Conservation (phyloP, 2,888 invertebrate genomes). For the Ophion obscuratus region DNA sequence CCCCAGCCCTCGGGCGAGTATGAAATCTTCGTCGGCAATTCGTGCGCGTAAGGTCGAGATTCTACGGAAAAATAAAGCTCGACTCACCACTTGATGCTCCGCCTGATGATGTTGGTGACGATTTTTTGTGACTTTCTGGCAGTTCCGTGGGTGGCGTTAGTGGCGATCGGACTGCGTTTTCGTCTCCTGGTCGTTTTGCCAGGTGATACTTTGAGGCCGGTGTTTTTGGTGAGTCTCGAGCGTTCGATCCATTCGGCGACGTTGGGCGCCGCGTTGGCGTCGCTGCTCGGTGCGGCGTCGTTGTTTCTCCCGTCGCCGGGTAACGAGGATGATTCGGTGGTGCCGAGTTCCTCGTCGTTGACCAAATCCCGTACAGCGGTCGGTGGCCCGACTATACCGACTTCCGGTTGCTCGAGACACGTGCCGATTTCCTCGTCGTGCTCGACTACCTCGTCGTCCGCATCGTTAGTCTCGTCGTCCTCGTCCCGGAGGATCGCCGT, state of each 20-base stretch:
- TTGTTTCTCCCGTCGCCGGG: constrained; percentile 71
- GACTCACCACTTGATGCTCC: constrained; percentile 82
- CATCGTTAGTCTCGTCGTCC: constrained; percentile 60
- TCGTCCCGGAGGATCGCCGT: constrained; percentile 43
- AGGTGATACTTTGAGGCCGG: constrained; percentile 30
- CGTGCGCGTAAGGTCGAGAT: neutral
- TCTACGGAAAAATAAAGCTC: neutral
- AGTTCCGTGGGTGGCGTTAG: constrained; percentile 62
- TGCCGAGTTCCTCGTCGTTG: constrained; percentile 77
- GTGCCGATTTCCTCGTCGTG: constrained; percentile 51
- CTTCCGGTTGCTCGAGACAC: constrained; percentile 69
- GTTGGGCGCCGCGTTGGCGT: constrained; percentile 38
- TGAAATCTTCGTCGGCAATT: neutral
- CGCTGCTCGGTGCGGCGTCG: constrained; percentile 12
- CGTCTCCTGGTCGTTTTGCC: constrained; percentile 42
- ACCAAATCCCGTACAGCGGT: constrained; percentile 78
- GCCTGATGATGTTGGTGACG: constrained; percentile 81
- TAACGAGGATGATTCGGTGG: constrained; percentile 74
- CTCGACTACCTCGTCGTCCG: constrained; percentile 64
- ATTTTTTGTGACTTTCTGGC: constrained; percentile 80
- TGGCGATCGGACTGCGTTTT: constrained; percentile 70
- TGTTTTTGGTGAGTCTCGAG: constrained; percentile 68
- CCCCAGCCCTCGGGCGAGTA: neutral
- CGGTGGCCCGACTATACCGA: constrained; percentile 80
- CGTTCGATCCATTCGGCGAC: constrained; percentile 83